Base-by-base conservation (phyloP, 2,797 vertebrate genomes). In the Sarcoramphus papa region DNA sequence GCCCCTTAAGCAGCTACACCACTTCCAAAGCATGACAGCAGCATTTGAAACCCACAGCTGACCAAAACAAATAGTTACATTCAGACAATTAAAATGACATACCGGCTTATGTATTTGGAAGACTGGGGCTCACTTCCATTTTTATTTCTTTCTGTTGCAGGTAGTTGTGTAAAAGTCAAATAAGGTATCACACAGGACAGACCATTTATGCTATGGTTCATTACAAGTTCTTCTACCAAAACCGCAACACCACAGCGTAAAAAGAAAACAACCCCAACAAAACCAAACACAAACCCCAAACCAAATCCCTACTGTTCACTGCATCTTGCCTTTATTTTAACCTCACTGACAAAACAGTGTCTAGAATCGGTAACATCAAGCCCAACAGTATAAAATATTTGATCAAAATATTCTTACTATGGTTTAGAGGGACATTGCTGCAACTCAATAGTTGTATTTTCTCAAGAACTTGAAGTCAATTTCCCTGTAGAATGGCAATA, bases 81-180 rank as follows among this genome's bases (percentile, higher is more conserved):
- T 50, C 25, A 50, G 45, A 80, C 54, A 78, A 88, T 47, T 47
- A 70, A 88, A 86, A 43, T 22, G 6, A 88, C 68, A 48, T 30
- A 65, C 68, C 0, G 0, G 41, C 27, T 57, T 8, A 72, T 1
- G 28, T 31, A 54, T 54, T 37, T 72, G 84, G 75, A 97, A 92
- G 74, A 72, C 75, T 12, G 37, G 48, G 77, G 81, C 75, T 91
- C 60, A 37, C 56, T 68, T 74, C 76, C 50, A 31, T 47, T 94
- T 95, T 92, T 97, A 85, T 95, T 96, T 94, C 56, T 30, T 85
- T 93, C 72, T 68, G 72, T 87, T 67, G 85, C 92, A 92, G 73
- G 45, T 23, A 57, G 53, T 62, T 80, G 84, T 51, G 75, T 85
- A 80, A 62, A 95, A 94, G 67, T 83, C 78, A 91, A 84, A 70